These are phyloP conservation scores for Maccullochella peelii DNA, from an alignment of 2,113 vertebrate genomes.

Conservation along the genomic window DNA sequence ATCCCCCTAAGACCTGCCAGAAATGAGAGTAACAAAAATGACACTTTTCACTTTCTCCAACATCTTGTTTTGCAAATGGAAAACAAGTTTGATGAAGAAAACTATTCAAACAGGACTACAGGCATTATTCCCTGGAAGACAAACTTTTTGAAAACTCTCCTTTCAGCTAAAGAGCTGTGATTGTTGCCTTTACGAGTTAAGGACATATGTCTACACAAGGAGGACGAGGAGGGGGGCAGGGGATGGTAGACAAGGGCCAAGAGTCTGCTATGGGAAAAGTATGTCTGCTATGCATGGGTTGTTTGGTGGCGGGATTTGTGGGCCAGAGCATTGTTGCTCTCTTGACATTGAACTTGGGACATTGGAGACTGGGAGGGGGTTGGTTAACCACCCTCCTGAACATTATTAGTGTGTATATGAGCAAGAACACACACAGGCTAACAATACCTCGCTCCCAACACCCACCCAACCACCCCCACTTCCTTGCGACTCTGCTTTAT, in stretches of 20 bases:
- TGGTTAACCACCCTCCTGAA: slow-evolving; percentile 49
- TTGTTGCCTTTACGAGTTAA: slow-evolving; percentile 66
- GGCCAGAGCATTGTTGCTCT: slow-evolving; percentile 76
- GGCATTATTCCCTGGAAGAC: neutral
- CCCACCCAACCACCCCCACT: slow-evolving; percentile 68
- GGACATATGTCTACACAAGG: slow-evolving; percentile 61
- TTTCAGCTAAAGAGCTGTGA: slow-evolving; percentile 37
- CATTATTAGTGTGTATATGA: slow-evolving; percentile 62
- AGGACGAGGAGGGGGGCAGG: slow-evolving; percentile 44
- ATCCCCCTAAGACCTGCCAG: slow-evolving; percentile 22
- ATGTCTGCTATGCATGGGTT: slow-evolving; percentile 77
- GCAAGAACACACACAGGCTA: slow-evolving; percentile 66
- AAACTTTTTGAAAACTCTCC: slow-evolving; percentile 13
- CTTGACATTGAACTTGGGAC: slow-evolving; percentile 84
- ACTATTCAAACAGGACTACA: neutral
- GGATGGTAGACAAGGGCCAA: slow-evolving; percentile 56
- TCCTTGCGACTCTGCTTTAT: slow-evolving; percentile 81
- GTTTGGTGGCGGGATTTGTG: slow-evolving; percentile 80
- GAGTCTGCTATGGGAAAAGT: slow-evolving; percentile 78
- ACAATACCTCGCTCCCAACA: slow-evolving; percentile 58
- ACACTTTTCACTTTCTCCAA: slow-evolving; percentile 32
- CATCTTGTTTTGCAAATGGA: slow-evolving; percentile 48
- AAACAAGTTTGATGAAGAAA: slow-evolving; percentile 12
- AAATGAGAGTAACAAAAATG: slow-evolving; percentile 35
- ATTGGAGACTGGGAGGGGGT: slow-evolving; percentile 42